These are phyloP conservation scores for Callorhinus ursinus DNA, from an alignment of 2,113 vertebrate genomes.

Conservation along the genomic window DNA sequence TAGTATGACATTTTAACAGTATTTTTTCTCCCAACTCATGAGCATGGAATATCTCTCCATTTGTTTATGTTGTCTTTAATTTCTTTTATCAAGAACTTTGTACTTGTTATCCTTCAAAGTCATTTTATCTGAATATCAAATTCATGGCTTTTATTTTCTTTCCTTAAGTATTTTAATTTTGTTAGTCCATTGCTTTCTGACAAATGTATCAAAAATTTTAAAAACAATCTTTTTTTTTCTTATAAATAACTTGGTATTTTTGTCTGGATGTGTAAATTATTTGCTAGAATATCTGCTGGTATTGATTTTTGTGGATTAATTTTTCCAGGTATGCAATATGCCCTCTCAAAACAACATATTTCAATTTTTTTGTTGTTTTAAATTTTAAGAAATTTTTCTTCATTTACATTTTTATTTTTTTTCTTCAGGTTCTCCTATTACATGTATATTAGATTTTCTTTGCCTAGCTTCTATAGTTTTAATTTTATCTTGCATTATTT, in stretches of 20 bases:
- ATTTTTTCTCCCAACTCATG: background rate
- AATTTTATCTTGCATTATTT: slow-evolving; percentile 9
- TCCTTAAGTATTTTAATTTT: background rate
- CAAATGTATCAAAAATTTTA: background rate
- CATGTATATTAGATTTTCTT: background rate
- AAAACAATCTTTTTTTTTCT: background rate
- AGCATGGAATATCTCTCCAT: background rate
- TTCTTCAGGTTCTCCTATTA: background rate
- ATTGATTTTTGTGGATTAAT: background rate
- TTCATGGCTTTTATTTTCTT: background rate
- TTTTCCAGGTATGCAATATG: background rate
- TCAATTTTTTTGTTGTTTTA: background rate
- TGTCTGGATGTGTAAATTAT: background rate
- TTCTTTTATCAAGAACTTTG: background rate
- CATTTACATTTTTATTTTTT: background rate
- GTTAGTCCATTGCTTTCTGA: background rate
- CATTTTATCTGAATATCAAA: background rate
- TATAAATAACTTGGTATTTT: background rate
- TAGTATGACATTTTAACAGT: background rate
- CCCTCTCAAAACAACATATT: background rate
- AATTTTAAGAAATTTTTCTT: background rate
- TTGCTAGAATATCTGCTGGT: background rate
- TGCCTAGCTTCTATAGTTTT: background rate
- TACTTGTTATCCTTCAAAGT: background rate
- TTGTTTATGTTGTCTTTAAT: background rate